Conservation (phyloP, 2,888 invertebrate species). For the Tetranychus piercei region DNA sequence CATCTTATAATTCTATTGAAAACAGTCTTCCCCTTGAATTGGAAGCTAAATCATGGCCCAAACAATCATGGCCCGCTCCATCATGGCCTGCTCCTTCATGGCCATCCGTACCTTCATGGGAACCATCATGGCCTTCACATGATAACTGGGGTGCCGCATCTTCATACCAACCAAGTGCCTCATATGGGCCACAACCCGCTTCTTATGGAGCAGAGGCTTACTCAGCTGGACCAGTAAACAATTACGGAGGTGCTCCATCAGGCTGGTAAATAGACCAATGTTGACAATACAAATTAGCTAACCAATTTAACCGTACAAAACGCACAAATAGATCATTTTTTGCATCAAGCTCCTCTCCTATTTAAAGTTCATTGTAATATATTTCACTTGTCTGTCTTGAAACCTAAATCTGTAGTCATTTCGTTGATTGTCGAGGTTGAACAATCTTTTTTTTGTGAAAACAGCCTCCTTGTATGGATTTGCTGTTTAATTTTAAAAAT, state of each 20-base stretch:
- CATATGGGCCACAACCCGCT: background rate
- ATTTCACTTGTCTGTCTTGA: too few species aligned
- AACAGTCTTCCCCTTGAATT: background rate
- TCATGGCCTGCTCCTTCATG: slow-evolving; percentile 4
- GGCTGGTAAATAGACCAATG: background rate
- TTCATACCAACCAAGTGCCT: background rate
- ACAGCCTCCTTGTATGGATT: too few species aligned
- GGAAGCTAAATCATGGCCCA: slow-evolving; percentile 5
- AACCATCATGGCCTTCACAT: background rate
- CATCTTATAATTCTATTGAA: background rate
- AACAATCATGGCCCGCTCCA: slow-evolving; percentile 5
- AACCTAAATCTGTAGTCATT: too few species aligned
- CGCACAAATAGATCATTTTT: background rate
- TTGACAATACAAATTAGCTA: background rate
- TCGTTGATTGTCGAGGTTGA: too few species aligned
- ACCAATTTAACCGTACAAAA: background rate
- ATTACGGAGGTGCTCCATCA: background rate
- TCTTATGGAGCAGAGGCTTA: background rate
- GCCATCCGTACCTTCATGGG: background rate
- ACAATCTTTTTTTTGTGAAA: too few species aligned
- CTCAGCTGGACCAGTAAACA: background rate
- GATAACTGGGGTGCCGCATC: background rate
- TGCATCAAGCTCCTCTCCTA: too few species aligned
- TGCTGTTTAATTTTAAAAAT: too few species aligned
- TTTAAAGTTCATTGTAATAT: too few species aligned